phyloP scores from a whole-genome alignment of 2,888 invertebrate genomes.

The Ophonus ardosiacus region DNA sequence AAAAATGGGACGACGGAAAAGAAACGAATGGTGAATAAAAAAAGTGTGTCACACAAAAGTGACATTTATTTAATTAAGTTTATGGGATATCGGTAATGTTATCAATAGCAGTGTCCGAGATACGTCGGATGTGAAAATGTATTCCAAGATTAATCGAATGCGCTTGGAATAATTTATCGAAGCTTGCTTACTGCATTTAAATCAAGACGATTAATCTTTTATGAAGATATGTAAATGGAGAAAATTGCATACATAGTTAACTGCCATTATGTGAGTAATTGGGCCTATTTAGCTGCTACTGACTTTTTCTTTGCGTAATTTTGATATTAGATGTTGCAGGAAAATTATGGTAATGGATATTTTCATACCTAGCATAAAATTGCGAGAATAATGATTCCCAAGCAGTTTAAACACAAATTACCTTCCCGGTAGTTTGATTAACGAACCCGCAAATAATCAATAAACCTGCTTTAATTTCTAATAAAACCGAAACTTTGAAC shows the following conservation, averaged over 20 bases:
- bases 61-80: not conserved
- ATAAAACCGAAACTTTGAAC: conserved; percentile 17
- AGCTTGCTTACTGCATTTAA: conserved; percentile 42
- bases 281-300: conserved; percentile 35
- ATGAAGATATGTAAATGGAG: conserved; percentile 48
- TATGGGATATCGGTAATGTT: not conserved
- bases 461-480: conserved; percentile 44
- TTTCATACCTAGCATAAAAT: conserved; percentile 50
- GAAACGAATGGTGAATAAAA: not conserved
- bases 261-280: conserved; percentile 50
- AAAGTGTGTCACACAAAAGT: not conserved
- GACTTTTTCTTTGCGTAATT: conserved; percentile 33
- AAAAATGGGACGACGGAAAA: not conserved
- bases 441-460: conserved; percentile 45
- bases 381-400: conserved; percentile 35
- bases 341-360: conserved; percentile 47
- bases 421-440: conserved; percentile 23
- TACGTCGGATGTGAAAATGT: conserved; percentile 20
- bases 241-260: conserved; percentile 49
- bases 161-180: conserved; percentile 29
- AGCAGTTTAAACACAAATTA: conserved; percentile 41
- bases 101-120: conserved; percentile 3
- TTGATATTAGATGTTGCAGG: conserved; percentile 26
- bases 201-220: conserved; percentile 51
- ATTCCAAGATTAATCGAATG: conserved; percentile 41